These are phyloP conservation scores for Gopherus flavomarginatus DNA, from an alignment of 2,113 vertebrate species.

Conservation along the genomic window DNA sequence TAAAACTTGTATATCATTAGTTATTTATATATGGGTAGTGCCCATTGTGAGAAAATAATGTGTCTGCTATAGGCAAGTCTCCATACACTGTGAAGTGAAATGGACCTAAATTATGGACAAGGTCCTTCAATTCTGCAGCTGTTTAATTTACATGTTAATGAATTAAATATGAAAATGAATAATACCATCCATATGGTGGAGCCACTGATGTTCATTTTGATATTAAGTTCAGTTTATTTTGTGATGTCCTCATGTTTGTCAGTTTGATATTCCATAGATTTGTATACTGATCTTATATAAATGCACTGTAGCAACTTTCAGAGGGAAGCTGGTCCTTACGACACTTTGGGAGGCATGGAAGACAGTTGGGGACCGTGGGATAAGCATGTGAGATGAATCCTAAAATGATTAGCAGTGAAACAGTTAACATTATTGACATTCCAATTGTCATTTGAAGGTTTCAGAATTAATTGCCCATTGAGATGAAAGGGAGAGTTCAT, in stretches of 20 bases:
- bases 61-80: neutral
- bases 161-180: neutral
- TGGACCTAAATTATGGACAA: neutral
- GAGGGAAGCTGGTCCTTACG: neutral
- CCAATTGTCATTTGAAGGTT: neutral
- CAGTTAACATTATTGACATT: neutral
- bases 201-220: neutral
- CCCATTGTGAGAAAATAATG: fast-evolving
- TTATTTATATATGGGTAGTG: fast-evolving
- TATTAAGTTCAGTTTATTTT: neutral
- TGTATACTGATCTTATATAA: neutral
- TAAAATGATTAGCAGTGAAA: neutral
- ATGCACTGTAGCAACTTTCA: neutral
- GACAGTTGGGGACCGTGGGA: neutral
- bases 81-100: neutral
- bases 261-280: neutral
- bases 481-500: neutral
- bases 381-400: neutral
- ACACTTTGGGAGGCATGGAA: fast-evolving
- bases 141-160: neutral
- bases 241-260: neutral
- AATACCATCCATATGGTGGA: neutral
- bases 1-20: fast-evolving
- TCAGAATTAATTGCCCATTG: neutral
- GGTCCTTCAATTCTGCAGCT: neutral